Conservation (phyloP, 2,797 vertebrate species). For the Phalloptychus januarius region DNA sequence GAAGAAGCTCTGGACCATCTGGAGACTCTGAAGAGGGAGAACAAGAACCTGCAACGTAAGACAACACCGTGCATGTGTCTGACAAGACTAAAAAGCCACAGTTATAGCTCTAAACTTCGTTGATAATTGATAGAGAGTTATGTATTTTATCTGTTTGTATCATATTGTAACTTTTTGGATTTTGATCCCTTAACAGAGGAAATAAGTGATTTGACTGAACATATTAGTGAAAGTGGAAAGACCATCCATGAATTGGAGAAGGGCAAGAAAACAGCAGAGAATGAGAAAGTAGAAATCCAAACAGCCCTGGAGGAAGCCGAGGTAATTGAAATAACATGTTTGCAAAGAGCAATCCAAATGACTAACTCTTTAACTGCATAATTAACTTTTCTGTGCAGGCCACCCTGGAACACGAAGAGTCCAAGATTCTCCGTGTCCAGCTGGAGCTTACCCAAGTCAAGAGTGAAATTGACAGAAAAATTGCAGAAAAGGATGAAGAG, state of each 20-base stretch:
- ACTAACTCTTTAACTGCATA: neutral
- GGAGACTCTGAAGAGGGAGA: constrained; percentile 89
- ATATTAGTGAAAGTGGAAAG: constrained; percentile 87
- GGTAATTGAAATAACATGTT: constrained; percentile 66
- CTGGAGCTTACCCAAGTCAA: constrained; percentile 91
- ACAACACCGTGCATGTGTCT: neutral
- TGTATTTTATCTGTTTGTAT: neutral
- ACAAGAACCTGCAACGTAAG: constrained; percentile 88
- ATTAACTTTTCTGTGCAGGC: constrained; percentile 74
- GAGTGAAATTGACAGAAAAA: constrained; percentile 86
- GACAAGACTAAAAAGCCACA: neutral
- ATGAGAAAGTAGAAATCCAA: constrained; percentile 86
- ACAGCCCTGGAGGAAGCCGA: constrained; percentile 89
- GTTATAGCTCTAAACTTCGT: neutral
- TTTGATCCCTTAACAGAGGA: constrained; percentile 78
- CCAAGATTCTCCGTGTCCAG: constrained; percentile 88
- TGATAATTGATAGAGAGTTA: neutral
- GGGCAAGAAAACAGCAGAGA: constrained; percentile 84
- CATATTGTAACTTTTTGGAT: neutral
- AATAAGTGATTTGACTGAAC: constrained; percentile 89
- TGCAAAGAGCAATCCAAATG: neutral
- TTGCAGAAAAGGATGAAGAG: constrained; percentile 92
- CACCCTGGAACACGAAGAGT: constrained; percentile 89
- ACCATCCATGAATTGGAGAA: constrained; percentile 90
- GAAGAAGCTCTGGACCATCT: constrained; percentile 89